phyloP scores from a whole-genome alignment of 2,113 vertebrate species.

The Sialia sialis region DNA sequence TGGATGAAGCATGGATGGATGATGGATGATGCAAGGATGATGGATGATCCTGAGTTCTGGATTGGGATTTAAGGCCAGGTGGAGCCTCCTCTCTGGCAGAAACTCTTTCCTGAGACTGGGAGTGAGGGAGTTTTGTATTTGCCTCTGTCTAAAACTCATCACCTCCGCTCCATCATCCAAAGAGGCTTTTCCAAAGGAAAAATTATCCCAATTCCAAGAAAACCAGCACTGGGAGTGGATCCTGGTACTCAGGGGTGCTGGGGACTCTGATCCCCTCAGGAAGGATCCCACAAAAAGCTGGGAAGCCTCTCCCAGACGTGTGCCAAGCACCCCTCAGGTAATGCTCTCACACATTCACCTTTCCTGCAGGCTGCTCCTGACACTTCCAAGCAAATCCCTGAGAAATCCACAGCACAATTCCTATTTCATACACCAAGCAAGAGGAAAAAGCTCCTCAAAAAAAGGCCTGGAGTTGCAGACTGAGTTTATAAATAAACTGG shows the following conservation, averaged over 20 bases:
- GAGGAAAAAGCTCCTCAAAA: not conserved
- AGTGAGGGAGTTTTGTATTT: not conserved
- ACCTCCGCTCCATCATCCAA: not conserved
- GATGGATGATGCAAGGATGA: not conserved
- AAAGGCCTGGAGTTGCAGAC: not conserved
- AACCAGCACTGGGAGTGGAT: not conserved
- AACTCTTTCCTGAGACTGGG: not conserved
- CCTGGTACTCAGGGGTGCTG: not conserved
- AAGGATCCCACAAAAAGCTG: not conserved
- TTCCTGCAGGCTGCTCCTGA: not conserved
- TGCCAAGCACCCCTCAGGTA: not conserved
- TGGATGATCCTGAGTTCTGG: not conserved
- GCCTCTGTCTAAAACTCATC: not conserved
- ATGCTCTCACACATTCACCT: not conserved
- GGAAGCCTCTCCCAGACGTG: not conserved
- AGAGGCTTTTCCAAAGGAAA: not conserved
- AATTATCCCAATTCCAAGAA: not conserved
- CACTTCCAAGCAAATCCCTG: not conserved
- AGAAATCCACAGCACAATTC: not conserved
- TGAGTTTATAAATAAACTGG: not conserved
- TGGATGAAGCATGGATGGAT: not conserved
- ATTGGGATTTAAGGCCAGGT: not conserved
- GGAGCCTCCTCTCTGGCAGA: not conserved
- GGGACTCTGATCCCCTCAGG: not conserved
- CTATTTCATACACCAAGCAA: not conserved